Percentiles rank a stretch among this genome's conserved stretches.
Evolutionary conservation across 1,140 invertebrate species (phyloP).

Genomic region (Leptoteleia sp.): DNA sequence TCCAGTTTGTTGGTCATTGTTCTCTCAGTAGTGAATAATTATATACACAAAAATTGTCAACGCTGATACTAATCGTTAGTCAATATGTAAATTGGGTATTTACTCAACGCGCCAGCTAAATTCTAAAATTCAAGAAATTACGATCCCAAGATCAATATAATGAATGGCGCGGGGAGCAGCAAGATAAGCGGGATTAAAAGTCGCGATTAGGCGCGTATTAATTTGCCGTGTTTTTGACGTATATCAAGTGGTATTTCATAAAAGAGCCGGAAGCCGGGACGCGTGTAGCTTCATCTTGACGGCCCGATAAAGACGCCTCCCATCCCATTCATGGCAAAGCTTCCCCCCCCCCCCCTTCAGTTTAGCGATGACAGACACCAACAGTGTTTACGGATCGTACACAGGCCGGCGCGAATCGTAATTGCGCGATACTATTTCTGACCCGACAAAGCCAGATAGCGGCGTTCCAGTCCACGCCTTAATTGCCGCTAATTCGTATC

Average conservation of each 20-base stretch:
- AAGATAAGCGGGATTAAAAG: constrained; percentile 8
- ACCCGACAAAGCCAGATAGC: too few relatives aligned
- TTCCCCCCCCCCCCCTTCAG: background rate
- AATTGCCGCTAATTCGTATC: too few relatives aligned
- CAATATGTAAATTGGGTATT: too few relatives aligned
- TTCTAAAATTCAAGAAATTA: too few relatives aligned
- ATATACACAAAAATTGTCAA: too few relatives aligned
- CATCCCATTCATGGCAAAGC: constrained; percentile 13
- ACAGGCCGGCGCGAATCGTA: constrained; percentile 9
- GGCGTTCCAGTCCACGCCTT: too few relatives aligned
- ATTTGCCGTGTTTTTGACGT: constrained; percentile 30
- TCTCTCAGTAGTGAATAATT: too few relatives aligned
- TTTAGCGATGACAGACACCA: constrained; percentile 14
- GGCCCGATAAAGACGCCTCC: constrained; percentile 21
- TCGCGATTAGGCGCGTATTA: constrained; percentile 23
- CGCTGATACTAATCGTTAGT: too few relatives aligned
- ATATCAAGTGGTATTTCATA: constrained; percentile 28
- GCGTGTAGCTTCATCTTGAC: constrained; percentile 5
- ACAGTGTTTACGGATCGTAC: constrained; percentile 20
- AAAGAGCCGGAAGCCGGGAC: constrained; percentile 34
- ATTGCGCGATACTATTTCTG: constrained; percentile 3
- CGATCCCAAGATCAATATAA: background rate
- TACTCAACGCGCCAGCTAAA: too few relatives aligned
- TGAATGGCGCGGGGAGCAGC: background rate
- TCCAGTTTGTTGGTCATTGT: too few relatives aligned